A percentile compares a stretch with the other conserved stretches of the same genome.
Evolutionary conservation across 2,888 invertebrate genomes (phyloP).

Genomic region (Acanthosepion lycidas): DNA sequence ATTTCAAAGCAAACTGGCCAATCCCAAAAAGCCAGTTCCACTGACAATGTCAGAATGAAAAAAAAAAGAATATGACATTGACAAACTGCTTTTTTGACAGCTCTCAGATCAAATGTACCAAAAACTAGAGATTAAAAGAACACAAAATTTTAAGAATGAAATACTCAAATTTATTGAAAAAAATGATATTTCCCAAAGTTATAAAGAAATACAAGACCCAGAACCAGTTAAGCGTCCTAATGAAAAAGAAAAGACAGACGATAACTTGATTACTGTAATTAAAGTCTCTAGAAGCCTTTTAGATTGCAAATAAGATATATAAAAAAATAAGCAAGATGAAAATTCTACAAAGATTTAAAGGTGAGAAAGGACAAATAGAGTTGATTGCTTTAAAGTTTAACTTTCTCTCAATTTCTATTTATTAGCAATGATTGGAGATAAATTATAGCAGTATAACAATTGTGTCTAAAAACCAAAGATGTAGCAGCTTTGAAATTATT

Average conservation of each 20-base stretch:
- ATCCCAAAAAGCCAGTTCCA: slow-evolving; percentile 33
- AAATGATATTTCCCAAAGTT: background rate
- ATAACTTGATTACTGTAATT: background rate
- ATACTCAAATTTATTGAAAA: background rate
- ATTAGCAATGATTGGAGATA: background rate
- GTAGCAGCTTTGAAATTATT: too few relatives aligned
- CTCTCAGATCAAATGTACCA: background rate
- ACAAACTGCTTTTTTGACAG: background rate
- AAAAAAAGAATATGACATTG: background rate
- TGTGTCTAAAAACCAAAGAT: too few relatives aligned
- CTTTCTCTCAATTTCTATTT: background rate
- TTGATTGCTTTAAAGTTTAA: background rate
- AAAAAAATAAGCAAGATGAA: too few relatives aligned
- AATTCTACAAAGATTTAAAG: background rate
- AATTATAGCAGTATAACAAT: background rate
- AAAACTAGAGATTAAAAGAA: background rate
- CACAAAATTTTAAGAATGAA: background rate
- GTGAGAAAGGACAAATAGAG: background rate
- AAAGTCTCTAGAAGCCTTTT: background rate
- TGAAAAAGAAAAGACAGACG: background rate
- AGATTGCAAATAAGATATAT: too few relatives aligned
- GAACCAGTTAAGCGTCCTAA: background rate
- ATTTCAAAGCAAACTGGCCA: slow-evolving; percentile 33
- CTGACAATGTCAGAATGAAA: background rate
- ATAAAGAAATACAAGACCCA: background rate